Evolutionary conservation across 1,140 invertebrate species (phyloP).

Genomic region (Anadara kagoshimensis): DNA sequence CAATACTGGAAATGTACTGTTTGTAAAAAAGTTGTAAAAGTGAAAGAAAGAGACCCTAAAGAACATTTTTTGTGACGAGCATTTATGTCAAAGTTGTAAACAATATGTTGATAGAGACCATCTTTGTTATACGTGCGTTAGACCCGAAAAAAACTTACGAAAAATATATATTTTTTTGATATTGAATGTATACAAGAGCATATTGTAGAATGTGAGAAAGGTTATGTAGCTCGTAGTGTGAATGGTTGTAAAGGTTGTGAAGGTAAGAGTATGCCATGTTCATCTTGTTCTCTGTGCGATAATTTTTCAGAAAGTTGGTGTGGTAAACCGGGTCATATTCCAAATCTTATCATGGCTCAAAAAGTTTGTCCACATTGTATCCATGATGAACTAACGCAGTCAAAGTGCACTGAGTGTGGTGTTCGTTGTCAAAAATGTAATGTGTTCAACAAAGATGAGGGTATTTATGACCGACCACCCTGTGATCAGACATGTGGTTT

Average conservation of each 20-base stretch:
- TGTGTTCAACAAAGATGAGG: constrained; percentile 6
- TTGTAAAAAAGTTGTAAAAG: constrained; percentile 19
- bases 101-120: background rate
- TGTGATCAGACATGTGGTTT: constrained; percentile 13
- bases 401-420: constrained; percentile 8
- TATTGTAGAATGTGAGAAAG: no score
- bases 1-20: constrained; percentile 10
- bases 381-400: background rate
- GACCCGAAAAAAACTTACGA: background rate
- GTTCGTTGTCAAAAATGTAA: constrained; percentile 6
- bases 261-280: no score
- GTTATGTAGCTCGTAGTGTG: no score
- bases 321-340: constrained; percentile 7
- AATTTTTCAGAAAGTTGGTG: background rate
- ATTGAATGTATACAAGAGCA: background rate
- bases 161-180: constrained; percentile 30
- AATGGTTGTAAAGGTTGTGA: no score
- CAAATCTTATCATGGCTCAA: constrained; percentile 22
- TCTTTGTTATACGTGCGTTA: constrained; percentile 10
- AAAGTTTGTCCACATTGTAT: constrained; percentile 12
- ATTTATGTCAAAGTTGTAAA: constrained; percentile 12
- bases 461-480: background rate
- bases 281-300: no score
- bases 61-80: constrained; percentile 14
- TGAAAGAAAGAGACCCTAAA: background rate